Percentiles rank a stretch among this genome's conserved stretches.
These are phyloP conservation scores for Hypomecis punctinalis DNA, from an alignment of 2,888 invertebrate species.

Conservation along the genomic window DNA sequence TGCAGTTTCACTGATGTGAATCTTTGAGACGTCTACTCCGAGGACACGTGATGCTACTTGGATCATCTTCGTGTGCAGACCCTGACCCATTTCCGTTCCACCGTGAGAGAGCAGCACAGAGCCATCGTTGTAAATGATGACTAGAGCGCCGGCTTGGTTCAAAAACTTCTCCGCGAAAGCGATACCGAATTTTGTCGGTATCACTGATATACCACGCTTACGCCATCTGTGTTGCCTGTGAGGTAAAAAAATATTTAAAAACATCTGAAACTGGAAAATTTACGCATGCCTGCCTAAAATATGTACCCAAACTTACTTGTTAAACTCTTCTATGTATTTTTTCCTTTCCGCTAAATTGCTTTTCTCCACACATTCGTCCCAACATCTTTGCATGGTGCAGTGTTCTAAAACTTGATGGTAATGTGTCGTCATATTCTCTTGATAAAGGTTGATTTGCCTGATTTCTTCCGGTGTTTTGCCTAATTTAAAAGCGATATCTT, in stretches of 20 bases:
- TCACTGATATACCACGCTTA: constrained; percentile 92
- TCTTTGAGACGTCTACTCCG: constrained; percentile 88
- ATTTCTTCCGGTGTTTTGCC: constrained; percentile 87
- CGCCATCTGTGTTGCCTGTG: constrained; percentile 91
- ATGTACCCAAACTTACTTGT: constrained; percentile 83
- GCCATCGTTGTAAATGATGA: constrained; percentile 94
- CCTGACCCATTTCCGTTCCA: constrained; percentile 99
- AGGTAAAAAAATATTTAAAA: constrained; percentile 37
- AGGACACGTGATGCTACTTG: constrained; percentile 93
- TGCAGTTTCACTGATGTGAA: constrained; percentile 92
- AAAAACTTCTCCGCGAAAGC: constrained; percentile 90
- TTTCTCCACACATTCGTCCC: constrained; percentile 90
- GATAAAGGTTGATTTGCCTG: constrained; percentile 90
- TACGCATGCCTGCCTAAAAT: background rate
- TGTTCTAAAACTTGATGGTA: constrained; percentile 90
- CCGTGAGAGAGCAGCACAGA: constrained; percentile 95
- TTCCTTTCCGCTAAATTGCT: constrained; percentile 87
- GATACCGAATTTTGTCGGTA: constrained; percentile 94
- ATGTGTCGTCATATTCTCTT: constrained; percentile 91
- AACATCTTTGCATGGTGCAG: constrained; percentile 91
- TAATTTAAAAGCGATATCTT: constrained; percentile 90
- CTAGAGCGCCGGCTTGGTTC: constrained; percentile 94
- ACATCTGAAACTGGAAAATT: background rate
- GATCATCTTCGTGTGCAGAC: constrained; percentile 97
- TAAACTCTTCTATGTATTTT: constrained; percentile 87